Evolutionary conservation across 2,797 vertebrate species (phyloP).

Genomic region (Oreortyx pictus): DNA sequence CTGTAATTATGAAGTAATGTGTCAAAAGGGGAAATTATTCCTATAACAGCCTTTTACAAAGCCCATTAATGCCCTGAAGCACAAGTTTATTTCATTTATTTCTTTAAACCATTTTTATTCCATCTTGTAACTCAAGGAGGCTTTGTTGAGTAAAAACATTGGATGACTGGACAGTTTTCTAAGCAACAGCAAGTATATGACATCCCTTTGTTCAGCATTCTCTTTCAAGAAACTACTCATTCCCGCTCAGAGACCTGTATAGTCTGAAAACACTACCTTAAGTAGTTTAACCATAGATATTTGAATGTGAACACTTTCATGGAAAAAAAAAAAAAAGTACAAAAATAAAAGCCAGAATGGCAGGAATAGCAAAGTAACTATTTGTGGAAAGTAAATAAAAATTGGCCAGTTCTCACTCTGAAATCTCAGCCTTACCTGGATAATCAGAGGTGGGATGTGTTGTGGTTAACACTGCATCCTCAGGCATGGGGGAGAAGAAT

Average conservation of each 20-base stretch:
- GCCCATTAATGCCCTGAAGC: slow-evolving; percentile 13
- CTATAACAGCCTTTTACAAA: background rate
- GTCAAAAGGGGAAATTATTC: slow-evolving; percentile 12
- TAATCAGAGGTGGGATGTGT: background rate
- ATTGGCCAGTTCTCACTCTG: background rate
- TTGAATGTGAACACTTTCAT: background rate
- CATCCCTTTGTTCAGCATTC: background rate
- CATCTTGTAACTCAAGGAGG: background rate
- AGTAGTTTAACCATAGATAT: background rate
- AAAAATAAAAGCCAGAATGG: background rate
- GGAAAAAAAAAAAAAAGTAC: background rate
- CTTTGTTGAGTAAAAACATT: background rate
- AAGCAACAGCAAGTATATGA: background rate
- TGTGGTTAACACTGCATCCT: background rate
- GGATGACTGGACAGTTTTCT: background rate
- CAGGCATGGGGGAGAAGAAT: background rate
- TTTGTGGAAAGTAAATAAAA: background rate
- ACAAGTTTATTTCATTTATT: background rate
- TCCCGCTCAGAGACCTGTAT: background rate
- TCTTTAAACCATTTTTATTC: background rate
- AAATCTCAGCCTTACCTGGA: background rate
- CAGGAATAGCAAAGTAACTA: background rate
- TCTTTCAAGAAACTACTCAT: background rate
- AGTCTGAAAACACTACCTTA: background rate
- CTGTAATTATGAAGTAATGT: slow-evolving; percentile 20